Evolutionary conservation across 2,797 vertebrate species (phyloP).

Genomic region (Thaleichthys pacificus): DNA sequence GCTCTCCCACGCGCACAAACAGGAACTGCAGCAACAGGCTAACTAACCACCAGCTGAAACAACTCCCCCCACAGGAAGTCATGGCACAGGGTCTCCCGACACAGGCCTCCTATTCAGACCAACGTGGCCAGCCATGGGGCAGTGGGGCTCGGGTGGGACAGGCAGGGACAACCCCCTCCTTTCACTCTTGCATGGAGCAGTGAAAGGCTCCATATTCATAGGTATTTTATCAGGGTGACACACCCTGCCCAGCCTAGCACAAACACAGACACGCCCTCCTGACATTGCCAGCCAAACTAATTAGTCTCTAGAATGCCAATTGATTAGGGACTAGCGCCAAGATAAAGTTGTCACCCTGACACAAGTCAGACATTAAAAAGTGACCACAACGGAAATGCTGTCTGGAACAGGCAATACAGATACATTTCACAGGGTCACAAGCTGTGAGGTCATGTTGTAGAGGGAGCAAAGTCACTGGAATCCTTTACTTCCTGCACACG

Average conservation of each 20-base stretch:
- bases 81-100: constrained; percentile 54
- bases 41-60: constrained; percentile 59
- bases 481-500: not conserved
- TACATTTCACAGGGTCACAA: not conserved
- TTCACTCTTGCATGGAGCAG: constrained; percentile 47
- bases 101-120: constrained; percentile 55
- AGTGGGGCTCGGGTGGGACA: constrained; percentile 27
- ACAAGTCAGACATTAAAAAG: not conserved
- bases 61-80: constrained; percentile 54
- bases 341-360: constrained; percentile 2
- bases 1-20: not conserved
- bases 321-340: not conserved
- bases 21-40: constrained; percentile 22
- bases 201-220: constrained; percentile 61
- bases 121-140: constrained; percentile 24
- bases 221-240: constrained; percentile 58
- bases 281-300: constrained; percentile 32
- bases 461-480: constrained; percentile 43
- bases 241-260: constrained; percentile 45
- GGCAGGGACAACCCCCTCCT: constrained; percentile 57
- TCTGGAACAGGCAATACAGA: constrained; percentile 8
- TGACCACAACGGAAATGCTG: not conserved
- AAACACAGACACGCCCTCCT: constrained; percentile 65
- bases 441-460: not conserved
- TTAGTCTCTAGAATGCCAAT: constrained; percentile 26